Evolutionary conservation across 2,888 invertebrate species (phyloP), one percentile per base, ranked within the genome.

Genomic region (Oscheius sp.): DNA sequence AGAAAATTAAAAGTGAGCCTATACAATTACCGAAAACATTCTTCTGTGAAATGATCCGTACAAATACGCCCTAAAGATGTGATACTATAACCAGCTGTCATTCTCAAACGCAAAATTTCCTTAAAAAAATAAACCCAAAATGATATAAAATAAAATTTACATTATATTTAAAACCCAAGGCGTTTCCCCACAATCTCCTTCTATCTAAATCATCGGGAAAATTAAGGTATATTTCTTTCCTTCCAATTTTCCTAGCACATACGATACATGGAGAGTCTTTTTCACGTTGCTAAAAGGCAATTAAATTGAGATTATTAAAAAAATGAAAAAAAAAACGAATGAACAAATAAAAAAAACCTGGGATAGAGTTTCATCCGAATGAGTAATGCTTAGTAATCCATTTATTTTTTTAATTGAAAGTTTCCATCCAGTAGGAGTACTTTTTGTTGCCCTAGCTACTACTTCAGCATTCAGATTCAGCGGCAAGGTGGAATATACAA

Each of bases 201-300:
- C 78, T 54, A 71, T 80, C 80, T 47, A 77, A 51, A 44, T 78
- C 77, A n/a, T 75, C 75, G 12, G 80, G 80, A 36, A 78, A 76
- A 49, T 78, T 77, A 57, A 80, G 57, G 64, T 75, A 77, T 72
- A 80, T 73, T 61, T 80, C 80, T 1, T 72, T 73, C 1, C 47
- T 17, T n/a, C 64, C 71, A 38, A 80, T 76, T 24, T 24, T 22
- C 4, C 80, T 70, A 14, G 64, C 49, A 54, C 80, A 80, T 5
- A 73, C 78, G 3, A 75, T 70, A 47, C 80, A 80, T 0, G 61
- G 8, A 6, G 28, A 17, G 4, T 47, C 47, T 28, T 45, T 33
- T 17, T 41, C 59, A 44, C 1, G 2, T 3, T 44, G n/a, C n/a
- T 6, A 6, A 28, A 28, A 24, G 32, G 44, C 28, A 61, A 61